Evolutionary conservation across 2,888 invertebrate genomes (phyloP).

Genomic region (Amiota communis): DNA sequence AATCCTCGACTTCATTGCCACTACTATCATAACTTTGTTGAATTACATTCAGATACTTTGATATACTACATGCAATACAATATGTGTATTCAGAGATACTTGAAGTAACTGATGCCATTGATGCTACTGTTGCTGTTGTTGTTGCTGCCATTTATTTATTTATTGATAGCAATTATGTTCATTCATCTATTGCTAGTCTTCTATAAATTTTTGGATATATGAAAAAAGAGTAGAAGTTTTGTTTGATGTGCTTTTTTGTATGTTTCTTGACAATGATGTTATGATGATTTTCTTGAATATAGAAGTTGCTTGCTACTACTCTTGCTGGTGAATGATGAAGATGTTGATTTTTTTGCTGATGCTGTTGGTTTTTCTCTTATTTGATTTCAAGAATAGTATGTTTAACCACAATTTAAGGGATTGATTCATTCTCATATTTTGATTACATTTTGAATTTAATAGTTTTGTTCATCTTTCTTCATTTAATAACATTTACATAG

Average conservation of each 20-base stretch:
- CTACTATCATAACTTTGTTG: slow-evolving; percentile 10
- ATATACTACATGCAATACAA: no score
- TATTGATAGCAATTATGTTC: slow-evolving; percentile 71
- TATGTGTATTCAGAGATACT: no score
- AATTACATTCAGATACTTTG: not conserved
- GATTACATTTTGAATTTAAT: slow-evolving; percentile 11
- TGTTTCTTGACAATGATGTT: slow-evolving; percentile 20
- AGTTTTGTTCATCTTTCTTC: slow-evolving; percentile 15
- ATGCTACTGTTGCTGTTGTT: not conserved
- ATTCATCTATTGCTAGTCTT: slow-evolving; percentile 63
- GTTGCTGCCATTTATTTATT: slow-evolving; percentile 59
- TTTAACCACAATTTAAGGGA: slow-evolving; percentile 63
- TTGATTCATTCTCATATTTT: slow-evolving; percentile 36
- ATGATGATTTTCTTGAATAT: not conserved
- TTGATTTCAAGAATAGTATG: slow-evolving; percentile 53
- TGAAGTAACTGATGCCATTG: not conserved
- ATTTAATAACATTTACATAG: not conserved
- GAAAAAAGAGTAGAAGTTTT: slow-evolving; percentile 41
- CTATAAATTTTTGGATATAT: slow-evolving; percentile 48
- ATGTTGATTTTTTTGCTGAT: slow-evolving; percentile 44
- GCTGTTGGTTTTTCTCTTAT: slow-evolving; percentile 44
- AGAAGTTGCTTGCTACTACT: slow-evolving; percentile 44
- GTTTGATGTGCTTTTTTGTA: slow-evolving; percentile 63
- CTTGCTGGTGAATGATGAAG: slow-evolving; percentile 38
- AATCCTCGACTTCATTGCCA: slow-evolving; percentile 21